Conservation (phyloP, 2,113 vertebrate genomes). For the Ammospiza nelsoni region DNA sequence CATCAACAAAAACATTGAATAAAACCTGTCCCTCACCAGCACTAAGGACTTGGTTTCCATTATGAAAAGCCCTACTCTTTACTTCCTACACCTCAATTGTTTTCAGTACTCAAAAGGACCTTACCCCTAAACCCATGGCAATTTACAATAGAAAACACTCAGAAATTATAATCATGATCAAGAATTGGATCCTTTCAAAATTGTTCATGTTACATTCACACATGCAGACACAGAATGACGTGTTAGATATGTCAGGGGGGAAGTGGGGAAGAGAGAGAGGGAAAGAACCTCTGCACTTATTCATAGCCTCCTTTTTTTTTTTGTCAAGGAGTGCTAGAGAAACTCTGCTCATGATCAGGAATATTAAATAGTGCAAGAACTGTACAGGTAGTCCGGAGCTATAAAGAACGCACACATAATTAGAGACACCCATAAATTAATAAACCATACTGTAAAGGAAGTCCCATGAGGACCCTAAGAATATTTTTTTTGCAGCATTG, state of each 20-base stretch:
- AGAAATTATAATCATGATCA: not conserved
- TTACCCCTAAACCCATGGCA: not conserved
- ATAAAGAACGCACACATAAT: not conserved
- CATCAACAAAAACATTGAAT: not conserved
- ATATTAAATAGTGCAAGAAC: not conserved
- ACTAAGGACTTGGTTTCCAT: not conserved
- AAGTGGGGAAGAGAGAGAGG: not conserved
- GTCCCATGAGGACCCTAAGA: not conserved
- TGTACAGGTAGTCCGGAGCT: not conserved
- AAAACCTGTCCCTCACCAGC: not conserved
- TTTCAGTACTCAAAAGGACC: not conserved
- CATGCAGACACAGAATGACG: not conserved
- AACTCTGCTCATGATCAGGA: not conserved
- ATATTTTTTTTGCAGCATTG: not conserved
- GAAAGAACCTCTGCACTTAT: not conserved
- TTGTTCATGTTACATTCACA: accelerated
- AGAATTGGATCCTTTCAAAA: not conserved
- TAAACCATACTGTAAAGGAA: not conserved
- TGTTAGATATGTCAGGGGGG: not conserved
- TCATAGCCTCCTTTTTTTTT: not conserved
- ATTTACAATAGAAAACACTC: not conserved
- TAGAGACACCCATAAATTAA: not conserved
- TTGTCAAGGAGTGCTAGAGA: not conserved
- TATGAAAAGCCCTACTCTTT: not conserved
- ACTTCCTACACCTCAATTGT: not conserved